Evolutionary conservation across 2,113 vertebrate species (phyloP).

Genomic region (Gavialis gangeticus): DNA sequence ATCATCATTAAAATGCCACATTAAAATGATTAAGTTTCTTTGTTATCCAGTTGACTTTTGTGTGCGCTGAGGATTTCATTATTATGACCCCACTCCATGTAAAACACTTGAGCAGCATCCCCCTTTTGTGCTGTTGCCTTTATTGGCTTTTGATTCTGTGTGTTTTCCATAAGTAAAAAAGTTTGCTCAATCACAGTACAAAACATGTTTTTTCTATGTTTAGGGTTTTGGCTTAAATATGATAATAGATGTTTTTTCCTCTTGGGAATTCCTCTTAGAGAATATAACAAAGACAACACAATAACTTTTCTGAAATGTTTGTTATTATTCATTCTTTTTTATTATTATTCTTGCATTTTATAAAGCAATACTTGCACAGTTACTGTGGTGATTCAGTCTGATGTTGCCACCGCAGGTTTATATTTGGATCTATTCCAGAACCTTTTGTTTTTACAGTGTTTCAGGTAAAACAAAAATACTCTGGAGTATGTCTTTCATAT

Average conservation of each 20-base stretch:
- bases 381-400: constrained; percentile 75
- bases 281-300: background rate
- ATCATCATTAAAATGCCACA: constrained; percentile 83
- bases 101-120: constrained; percentile 79
- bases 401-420: constrained; percentile 78
- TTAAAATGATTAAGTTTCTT: constrained; percentile 86
- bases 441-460: constrained; percentile 82
- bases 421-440: constrained; percentile 81
- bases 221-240: background rate
- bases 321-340: background rate
- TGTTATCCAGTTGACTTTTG: constrained; percentile 84
- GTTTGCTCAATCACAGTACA: constrained; percentile 45
- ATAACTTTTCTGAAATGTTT: background rate
- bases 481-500: constrained; percentile 82
- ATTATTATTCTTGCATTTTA: constrained; percentile 53
- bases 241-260: background rate
- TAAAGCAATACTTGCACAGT: constrained; percentile 62
- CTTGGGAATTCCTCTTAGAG: background rate
- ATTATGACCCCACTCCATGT: constrained; percentile 82
- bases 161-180: constrained; percentile 17
- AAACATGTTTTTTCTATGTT: background rate
- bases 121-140: constrained; percentile 65
- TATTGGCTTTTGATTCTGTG: constrained; percentile 47
- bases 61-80: constrained; percentile 79
- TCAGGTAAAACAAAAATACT: constrained; percentile 86